phyloP scores from a whole-genome alignment of 2,797 vertebrate species.

The Trematomus bernacchii region DNA sequence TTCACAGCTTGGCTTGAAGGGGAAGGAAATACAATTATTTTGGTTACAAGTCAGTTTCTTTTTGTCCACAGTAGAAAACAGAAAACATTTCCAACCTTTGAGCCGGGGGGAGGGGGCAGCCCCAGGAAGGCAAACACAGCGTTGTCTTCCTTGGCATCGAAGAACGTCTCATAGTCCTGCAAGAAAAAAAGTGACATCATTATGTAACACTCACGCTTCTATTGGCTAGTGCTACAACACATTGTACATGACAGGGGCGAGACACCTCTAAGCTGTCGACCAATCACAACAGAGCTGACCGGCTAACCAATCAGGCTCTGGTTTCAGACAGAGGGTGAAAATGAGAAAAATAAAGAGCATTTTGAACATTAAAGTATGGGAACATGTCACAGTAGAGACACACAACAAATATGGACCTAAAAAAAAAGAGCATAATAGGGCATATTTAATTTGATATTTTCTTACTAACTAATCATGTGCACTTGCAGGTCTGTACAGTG shows the following conservation, averaged over 20 bases:
- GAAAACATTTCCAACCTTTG: slow-evolving; percentile 88
- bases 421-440: too few species aligned
- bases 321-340: too few species aligned
- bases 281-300: too few species aligned
- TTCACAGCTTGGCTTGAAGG: not conserved
- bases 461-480: too few species aligned
- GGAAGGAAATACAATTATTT: not conserved
- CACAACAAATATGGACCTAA: too few species aligned
- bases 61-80: not conserved
- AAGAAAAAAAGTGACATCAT: slow-evolving; percentile 30
- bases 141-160: slow-evolving; percentile 98
- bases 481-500: not conserved
- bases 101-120: slow-evolving; percentile 92
- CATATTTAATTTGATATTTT: not conserved
- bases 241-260: too few species aligned
- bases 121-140: slow-evolving; percentile 94
- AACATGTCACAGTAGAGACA: too few species aligned
- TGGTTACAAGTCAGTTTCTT: not conserved
- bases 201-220: not conserved
- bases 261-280: too few species aligned
- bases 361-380: too few species aligned
- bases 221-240: too few species aligned
- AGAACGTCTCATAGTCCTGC: slow-evolving; percentile 98
- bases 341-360: too few species aligned
- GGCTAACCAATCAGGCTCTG: too few species aligned